Evolutionary conservation across 2,888 invertebrate species (phyloP).

Genomic region (Hyposoter dolosus): DNA sequence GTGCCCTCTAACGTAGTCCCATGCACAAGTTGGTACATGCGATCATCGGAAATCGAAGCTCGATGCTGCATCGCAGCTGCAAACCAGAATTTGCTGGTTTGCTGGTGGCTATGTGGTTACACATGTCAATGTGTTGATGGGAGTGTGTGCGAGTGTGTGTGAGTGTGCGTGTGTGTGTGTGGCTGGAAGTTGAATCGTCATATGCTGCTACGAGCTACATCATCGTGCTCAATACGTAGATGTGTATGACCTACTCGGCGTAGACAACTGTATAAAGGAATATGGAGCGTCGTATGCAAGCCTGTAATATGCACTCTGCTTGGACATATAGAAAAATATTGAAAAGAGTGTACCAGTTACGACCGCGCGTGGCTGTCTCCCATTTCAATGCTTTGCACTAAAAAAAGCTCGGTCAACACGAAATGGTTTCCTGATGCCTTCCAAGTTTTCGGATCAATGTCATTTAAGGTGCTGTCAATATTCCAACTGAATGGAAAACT

Average conservation of each 20-base stretch:
- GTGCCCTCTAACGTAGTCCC: not conserved
- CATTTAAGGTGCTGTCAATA: not conserved
- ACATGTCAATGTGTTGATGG: not conserved
- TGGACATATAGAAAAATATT: conserved; percentile 19
- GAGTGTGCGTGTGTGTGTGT: not conserved
- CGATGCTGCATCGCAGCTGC: conserved; percentile 33
- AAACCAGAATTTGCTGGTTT: conserved; percentile 40
- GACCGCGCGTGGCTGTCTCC: not conserved
- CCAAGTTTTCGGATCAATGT: not conserved
- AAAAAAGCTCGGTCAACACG: not conserved
- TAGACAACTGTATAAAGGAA: conserved; percentile 15
- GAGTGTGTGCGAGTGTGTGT: too few species aligned
- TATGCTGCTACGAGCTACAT: conserved; percentile 28
- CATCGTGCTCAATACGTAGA: not conserved
- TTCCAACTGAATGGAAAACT: not conserved
- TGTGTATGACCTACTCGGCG: not conserved
- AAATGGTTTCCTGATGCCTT: not conserved
- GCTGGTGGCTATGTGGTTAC: conserved; percentile 27
- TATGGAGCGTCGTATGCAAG: not conserved
- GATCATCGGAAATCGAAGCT: conserved; percentile 58
- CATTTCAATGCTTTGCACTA: conserved; percentile 9
- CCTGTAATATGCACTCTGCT: conserved; percentile 39
- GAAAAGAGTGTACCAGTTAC: not conserved
- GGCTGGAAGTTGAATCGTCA: conserved; percentile 38
- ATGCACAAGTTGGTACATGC: not conserved